Percentiles rank a stretch among this genome's conserved stretches.
Conservation (phyloP, 2,888 invertebrate species). For the Erebia palarica region DNA sequence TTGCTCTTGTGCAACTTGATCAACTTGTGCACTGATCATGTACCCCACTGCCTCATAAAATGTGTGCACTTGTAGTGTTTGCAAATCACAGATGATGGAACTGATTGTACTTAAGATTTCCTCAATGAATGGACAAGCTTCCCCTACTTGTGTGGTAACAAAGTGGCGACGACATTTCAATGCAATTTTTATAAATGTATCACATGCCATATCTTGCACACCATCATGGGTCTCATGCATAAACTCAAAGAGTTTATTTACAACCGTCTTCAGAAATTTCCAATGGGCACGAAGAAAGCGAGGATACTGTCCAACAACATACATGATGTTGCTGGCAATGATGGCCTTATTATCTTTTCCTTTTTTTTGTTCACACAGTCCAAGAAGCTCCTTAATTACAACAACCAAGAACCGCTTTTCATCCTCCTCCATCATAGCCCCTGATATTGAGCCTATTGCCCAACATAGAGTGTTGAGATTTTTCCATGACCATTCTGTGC, state of each 20-base stretch:
- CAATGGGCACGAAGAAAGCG: conserved; percentile 99
- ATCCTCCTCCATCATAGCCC: conserved; percentile 99
- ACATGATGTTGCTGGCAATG: conserved; percentile 99
- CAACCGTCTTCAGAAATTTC: conserved; percentile 99
- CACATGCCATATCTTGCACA: conserved; percentile 99
- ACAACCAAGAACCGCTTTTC: conserved; percentile 99
- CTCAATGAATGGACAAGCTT: conserved; percentile 98
- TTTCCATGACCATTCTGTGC: conserved; percentile 99
- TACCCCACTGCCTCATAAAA: conserved; percentile 99
- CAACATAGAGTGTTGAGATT: conserved; percentile 99
- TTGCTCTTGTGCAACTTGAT: conserved; percentile 94
- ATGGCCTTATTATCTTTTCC: conserved; percentile 99
- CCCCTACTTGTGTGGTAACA: conserved; percentile 97
- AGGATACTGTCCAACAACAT: conserved; percentile 99
- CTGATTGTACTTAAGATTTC: conserved; percentile 98
- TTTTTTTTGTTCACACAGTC: conserved; percentile 98
- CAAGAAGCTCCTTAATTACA: conserved; percentile 98
- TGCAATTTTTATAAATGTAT: conserved; percentile 99
- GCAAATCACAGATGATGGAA: conserved; percentile 99
- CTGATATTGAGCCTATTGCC: conserved; percentile 99
- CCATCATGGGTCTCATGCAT: conserved; percentile 99
- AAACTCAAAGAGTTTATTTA: conserved; percentile 99
- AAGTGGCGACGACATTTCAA: conserved; percentile 99
- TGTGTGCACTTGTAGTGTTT: conserved; percentile 99
- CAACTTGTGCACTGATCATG: conserved; percentile 98